Evolutionary conservation across 2,797 vertebrate genomes (phyloP), one percentile per base, ranked within the genome.

Genomic region (Pachyuromys duprasi): DNA sequence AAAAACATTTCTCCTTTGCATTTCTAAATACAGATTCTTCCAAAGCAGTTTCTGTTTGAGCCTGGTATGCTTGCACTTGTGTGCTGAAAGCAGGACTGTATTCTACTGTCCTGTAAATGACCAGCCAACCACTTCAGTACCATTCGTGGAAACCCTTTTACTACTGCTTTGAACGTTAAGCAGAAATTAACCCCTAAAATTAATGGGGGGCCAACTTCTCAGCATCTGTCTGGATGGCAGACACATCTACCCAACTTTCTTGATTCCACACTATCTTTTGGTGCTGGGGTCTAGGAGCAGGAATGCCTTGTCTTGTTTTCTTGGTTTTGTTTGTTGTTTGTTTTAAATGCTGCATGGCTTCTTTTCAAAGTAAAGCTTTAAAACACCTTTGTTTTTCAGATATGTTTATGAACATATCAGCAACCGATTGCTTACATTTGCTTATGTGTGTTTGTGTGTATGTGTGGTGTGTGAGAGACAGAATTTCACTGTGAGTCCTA

Each of bases 91-190:
- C 1, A 45, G 67, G 20, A 24, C 14, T 13, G 6, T n/a, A 53
- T 53, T 24, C 82, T 33, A n/a, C 9, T 3, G 1, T 7, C 39
- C 28, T 8, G 28, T 13, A 70, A 45, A 3, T 22, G 11, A 26
- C n/a, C 22, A 0, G 33, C 55, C 15, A 0, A 1, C 39, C 13
- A 33, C 63, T 67, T n/a, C 45, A 33, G 1, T 7, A 17, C 26
- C 17, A 26, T 15, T 53, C 5, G 13, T 0, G 63, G 55, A 15
- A 57, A 82, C 49, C 36, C 26, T 49, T 65, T 39, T 63, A 31
- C 45, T 65, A 3, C 36, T 22, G 24, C 22, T 20, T n/a, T 33
- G 49, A 74, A 45, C n/a, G n/a, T 49, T 22, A 31, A 79, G 18
- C 57, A 55, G 5, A 92, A 28, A n/a, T 14, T 39, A 88, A 89